Percentiles rank a stretch among this genome's conserved stretches.
Conservation (phyloP, 1,140 invertebrate species). For the Neodiprion fabricii region DNA sequence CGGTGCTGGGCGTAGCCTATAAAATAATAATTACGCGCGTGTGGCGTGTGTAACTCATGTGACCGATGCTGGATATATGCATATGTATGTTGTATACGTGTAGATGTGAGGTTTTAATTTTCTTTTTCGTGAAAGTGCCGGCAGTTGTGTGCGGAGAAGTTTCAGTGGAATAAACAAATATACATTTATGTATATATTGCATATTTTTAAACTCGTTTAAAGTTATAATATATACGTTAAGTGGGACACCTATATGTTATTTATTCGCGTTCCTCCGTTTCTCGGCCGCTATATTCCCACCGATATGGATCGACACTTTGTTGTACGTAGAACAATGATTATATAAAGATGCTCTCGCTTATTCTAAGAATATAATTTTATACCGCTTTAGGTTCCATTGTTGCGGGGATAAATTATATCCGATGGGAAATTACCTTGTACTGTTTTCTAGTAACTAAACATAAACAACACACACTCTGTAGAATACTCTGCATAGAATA, state of each 20-base stretch:
- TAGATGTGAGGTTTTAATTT: neutral
- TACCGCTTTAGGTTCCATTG: no score
- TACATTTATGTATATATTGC: no score
- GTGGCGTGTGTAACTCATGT: no score
- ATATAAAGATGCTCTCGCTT: no score
- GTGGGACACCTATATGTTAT: neutral
- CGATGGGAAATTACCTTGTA: no score
- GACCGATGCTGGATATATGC: neutral
- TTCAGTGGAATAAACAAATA: neutral
- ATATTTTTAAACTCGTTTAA: no score
- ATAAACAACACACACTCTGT: no score
- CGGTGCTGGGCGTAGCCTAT: neutral
- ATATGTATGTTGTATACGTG: neutral
- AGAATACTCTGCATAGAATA: no score
- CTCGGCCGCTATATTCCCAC: neutral
- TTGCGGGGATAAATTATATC: no score
- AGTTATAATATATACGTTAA: neutral
- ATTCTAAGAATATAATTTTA: no score
- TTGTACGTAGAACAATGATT: neutral
- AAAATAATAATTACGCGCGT: neutral
- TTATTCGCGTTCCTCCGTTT: neutral
- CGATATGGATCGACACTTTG: slow-evolving; percentile 5
- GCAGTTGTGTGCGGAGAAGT: neutral
- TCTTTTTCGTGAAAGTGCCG: neutral
- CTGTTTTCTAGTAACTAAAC: no score